Evolutionary conservation across 2,888 invertebrate genomes (phyloP).

Genomic region (Epinotia bilunana): DNA sequence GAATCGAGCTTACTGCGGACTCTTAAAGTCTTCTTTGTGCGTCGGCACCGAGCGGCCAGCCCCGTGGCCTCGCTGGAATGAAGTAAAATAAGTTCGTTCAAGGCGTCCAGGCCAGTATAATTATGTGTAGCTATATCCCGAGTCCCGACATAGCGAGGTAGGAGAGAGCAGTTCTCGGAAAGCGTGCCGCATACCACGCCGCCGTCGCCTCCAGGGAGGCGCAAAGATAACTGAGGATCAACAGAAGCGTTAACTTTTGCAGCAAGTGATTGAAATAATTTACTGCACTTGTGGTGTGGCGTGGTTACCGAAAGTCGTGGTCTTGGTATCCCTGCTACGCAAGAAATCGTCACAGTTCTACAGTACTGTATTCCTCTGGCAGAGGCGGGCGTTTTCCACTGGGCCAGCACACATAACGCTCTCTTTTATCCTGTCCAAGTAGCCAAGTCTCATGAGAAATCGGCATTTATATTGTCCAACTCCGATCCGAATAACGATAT

Average conservation of each 20-base stretch:
- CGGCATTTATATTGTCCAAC: no score
- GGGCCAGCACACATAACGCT: background rate
- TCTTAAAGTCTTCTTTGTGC: slow-evolving; percentile 21
- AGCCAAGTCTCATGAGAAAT: background rate
- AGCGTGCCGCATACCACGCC: slow-evolving; percentile 80
- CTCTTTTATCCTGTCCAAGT: background rate
- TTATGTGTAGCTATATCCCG: slow-evolving; percentile 38
- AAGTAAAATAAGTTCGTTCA: slow-evolving; percentile 44
- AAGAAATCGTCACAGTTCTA: background rate
- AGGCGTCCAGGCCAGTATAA: slow-evolving; percentile 30
- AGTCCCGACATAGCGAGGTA: slow-evolving; percentile 53
- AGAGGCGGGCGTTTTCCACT: background rate
- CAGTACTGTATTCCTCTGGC: background rate
- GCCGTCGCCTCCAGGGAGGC: slow-evolving; percentile 66
- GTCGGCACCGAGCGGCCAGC: slow-evolving; percentile 29
- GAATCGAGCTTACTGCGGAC: no score
- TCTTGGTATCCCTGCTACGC: no score
- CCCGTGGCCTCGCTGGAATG: slow-evolving; percentile 43
- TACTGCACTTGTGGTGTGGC: background rate
- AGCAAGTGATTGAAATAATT: background rate
- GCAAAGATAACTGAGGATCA: slow-evolving; percentile 60
- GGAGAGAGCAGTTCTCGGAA: slow-evolving; percentile 76
- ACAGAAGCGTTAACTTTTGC: slow-evolving; percentile 37
- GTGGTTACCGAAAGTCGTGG: background rate
- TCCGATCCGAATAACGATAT: no score